Base-by-base conservation (phyloP, 2,797 vertebrate species). In the Pipistrellus pipistrellus region DNA sequence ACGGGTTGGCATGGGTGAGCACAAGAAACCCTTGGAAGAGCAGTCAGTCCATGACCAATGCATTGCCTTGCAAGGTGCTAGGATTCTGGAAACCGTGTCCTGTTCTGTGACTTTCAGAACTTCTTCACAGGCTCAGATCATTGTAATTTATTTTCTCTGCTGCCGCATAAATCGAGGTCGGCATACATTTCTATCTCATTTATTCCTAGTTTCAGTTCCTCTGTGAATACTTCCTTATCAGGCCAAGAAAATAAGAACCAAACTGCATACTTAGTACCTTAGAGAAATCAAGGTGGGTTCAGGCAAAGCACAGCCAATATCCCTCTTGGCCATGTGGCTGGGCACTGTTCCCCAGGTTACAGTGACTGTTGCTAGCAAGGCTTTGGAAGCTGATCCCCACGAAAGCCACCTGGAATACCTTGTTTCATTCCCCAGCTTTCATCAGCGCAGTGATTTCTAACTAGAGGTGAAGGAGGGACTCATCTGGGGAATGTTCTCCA, bases 141-240 rank as follows among this genome's bases (percentile, higher is more conserved):
- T 55, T 72, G 4, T 41, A 57, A 95, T 66, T 69, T 95, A 80
- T 86, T 93, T 76, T 90, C 75, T 90, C 81, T 85, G 80, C n/a
- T 55, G 41, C 75, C 66, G 25, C 59, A 69, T 77, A 92, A 88
- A 93, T 93, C 85, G 83, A 88, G 77, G 69, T 38, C 96, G 94
- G 77, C 64, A 10, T 83, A 38, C 30, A 2, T 86, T 95, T 94
- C 87, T 94, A 41, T 80, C 69, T 76, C 71, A 4, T 85, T 84
- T 93, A 57, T 44, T 91, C 69, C 32, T 44, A 55, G 78, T 96
- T 95, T 95, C 80, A 91, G 20, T 62, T n/a, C 41, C 75, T 85
- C 57, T 90, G 48, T 90, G 92, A 95, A 95, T 91, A 88, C 30
- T 55, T 85, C 80, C 83, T 95, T 62, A 90, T 88, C 85, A 93